Base-by-base conservation (phyloP, 2,113 vertebrate genomes). In the Microtus oregoni region DNA sequence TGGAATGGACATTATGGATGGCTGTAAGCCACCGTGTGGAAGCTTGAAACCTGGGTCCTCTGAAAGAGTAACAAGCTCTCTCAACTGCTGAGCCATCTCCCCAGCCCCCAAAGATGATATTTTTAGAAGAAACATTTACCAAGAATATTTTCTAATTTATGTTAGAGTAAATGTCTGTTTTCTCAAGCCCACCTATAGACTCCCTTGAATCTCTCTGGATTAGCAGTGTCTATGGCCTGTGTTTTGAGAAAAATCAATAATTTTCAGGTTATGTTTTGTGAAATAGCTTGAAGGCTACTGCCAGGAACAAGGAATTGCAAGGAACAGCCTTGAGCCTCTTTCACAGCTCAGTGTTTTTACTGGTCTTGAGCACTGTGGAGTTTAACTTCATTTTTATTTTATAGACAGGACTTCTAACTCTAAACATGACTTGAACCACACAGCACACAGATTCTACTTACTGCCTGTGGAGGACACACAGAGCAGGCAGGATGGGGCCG, bases 91-190 rank as follows among this genome's bases (percentile, higher is more conserved):
- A 72, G 20, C 47, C 22, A 87, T 35, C 58, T 85, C 58, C 26
- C 47, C 20, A 70, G 32, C 47, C 32, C 85, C 50, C 50, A 55
- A 86, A 95, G 89, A 72, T 35, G 7, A 7, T 72, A 78, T 88
- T 88, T 95, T 94, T 90, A 52, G 77, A 95, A 73, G 89, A 68
- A 89, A 67, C 77, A 90, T 76, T 92, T 92, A 63, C 52, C 58
- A 86, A 85, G 68, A 75, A 50, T 77, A 67, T 79, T 68, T 96
- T 93, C 86, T 94, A 73, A 96, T 78, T 73, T 44, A 61, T 68
- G 22, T 44, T 93, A 86, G 85, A 73, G 35, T 24, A 28, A 73
- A n/a, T 44, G 15, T 67, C 24, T 79, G 79, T 9, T 77, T 90
- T 86, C 30, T 22, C 52, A 91, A 94, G 38, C 19, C 15, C 2